phyloP scores from a whole-genome alignment of 2,888 invertebrate genomes.

The Phengaris arion region DNA sequence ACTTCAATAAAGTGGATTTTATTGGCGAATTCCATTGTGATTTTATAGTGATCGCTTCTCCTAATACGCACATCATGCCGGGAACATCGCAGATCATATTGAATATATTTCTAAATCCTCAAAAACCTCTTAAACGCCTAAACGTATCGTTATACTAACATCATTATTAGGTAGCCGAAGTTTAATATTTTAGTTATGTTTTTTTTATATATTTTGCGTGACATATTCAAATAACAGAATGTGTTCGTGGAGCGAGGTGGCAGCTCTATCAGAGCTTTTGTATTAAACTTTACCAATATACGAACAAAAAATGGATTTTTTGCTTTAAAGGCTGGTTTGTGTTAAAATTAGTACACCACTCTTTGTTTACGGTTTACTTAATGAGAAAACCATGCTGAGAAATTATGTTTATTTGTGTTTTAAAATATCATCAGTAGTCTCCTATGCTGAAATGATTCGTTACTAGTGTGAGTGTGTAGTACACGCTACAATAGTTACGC shows the following conservation, averaged over 20 bases:
- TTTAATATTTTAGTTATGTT: conserved; percentile 11
- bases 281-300: conserved; percentile 28
- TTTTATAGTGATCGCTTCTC: conserved; percentile 20
- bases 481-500: too few species aligned
- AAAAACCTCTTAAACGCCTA: too few species aligned
- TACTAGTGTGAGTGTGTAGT: too few species aligned
- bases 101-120: neutral
- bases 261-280: conserved; percentile 27
- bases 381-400: neutral
- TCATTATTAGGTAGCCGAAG: neutral
- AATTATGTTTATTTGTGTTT: too few species aligned
- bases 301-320: conserved; percentile 18
- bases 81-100: conserved; percentile 1
- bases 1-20: conserved; percentile 27
- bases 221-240: conserved; percentile 24
- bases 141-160: too few species aligned
- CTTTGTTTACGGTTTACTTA: neutral
- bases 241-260: conserved; percentile 15
- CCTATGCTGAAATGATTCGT: too few species aligned
- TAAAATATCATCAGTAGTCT: too few species aligned
- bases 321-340: conserved; percentile 2
- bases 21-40: conserved; percentile 22
- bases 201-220: conserved; percentile 4
- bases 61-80: conserved; percentile 12
- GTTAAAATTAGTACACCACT: neutral